A percentile compares a stretch with the other conserved stretches of the same genome.
Evolutionary conservation across 1,140 invertebrate species (phyloP).

Genomic region (Paralvinella palmiformis): DNA sequence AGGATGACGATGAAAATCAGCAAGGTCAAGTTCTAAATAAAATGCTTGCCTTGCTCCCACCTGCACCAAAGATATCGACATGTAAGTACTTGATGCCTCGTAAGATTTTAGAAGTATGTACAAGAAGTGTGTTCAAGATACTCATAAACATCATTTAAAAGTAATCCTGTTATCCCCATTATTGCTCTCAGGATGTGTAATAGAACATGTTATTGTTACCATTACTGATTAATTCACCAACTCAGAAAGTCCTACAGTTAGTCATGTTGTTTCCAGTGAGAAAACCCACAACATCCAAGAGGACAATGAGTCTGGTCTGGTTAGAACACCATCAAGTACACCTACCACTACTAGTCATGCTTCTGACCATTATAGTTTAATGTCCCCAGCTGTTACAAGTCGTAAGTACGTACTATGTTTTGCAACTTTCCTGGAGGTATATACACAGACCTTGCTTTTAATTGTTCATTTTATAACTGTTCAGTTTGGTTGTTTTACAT

Average conservation of each 20-base stretch:
- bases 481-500: not conserved
- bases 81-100: not conserved
- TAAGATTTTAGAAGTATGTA: not conserved
- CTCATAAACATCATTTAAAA: too few relatives aligned
- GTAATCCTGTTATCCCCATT: too few relatives aligned
- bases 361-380: not conserved
- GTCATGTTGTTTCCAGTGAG: conserved; percentile 1
- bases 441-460: not conserved
- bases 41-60: not conserved
- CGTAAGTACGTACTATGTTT: not conserved
- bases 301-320: too few relatives aligned
- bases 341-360: conserved; percentile 2
- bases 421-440: not conserved
- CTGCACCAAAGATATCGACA: conserved; percentile 1
- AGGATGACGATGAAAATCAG: not conserved
- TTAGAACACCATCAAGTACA: conserved; percentile 1
- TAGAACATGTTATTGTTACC: too few relatives aligned
- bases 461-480: not conserved
- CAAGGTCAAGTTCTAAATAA: not conserved
- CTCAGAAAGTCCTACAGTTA: too few relatives aligned
- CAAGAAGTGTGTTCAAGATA: too few relatives aligned
- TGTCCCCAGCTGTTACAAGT: not conserved
- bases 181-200: too few relatives aligned
- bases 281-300: not conserved
- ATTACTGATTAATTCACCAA: too few relatives aligned